phyloP scores from a whole-genome alignment of 2,113 vertebrate species.

The Plestiodon gilberti region DNA sequence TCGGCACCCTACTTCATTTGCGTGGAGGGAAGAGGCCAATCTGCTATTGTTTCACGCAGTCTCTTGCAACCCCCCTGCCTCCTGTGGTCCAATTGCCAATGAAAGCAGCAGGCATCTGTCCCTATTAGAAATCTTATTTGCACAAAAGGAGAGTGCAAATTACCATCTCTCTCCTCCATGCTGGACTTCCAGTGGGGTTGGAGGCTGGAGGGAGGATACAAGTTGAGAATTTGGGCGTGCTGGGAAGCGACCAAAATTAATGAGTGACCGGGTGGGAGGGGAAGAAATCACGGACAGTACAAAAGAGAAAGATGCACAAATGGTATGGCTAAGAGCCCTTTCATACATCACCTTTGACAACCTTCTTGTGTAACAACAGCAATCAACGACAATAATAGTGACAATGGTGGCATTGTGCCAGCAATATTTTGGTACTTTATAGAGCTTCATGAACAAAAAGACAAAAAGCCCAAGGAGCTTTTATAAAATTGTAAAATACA shows the following conservation, averaged over 20 bases:
- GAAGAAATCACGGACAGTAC: neutral
- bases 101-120: conserved; percentile 49
- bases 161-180: conserved; percentile 43
- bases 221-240: neutral
- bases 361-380: neutral
- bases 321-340: neutral
- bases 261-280: neutral
- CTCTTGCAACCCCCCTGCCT: conserved; percentile 15
- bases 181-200: neutral
- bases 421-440: too few species aligned
- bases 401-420: neutral
- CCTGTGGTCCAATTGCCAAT: conserved; percentile 21
- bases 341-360: neutral
- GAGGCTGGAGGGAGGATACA: neutral
- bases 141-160: conserved; percentile 69
- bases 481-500: too few species aligned
- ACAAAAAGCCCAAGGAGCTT: too few species aligned
- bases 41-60: neutral
- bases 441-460: too few species aligned
- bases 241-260: conserved; percentile 39
- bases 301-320: neutral
- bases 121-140: conserved; percentile 72
- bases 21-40: neutral
- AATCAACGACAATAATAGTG: too few species aligned
- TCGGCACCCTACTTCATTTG: neutral